Evolutionary conservation across 2,113 vertebrate genomes (phyloP).

Genomic region (Orientallactaga bullata): DNA sequence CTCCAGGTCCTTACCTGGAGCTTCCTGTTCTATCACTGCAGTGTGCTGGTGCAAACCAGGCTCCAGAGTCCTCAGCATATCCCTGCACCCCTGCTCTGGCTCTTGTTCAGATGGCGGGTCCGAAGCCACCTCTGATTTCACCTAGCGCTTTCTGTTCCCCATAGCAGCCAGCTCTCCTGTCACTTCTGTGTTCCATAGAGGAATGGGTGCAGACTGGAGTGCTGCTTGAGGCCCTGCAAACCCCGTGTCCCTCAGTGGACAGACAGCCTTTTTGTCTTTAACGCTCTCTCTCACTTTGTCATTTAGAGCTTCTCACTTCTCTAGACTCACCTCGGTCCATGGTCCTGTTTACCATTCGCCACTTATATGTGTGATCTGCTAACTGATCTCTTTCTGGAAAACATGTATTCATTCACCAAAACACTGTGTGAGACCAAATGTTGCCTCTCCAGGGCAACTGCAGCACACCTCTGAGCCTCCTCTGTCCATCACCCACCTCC

Average conservation of each 20-base stretch:
- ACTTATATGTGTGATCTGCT: not conserved
- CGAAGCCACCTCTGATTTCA: not conserved
- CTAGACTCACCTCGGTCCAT: not conserved
- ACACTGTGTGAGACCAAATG: not conserved
- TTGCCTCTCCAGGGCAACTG: not conserved
- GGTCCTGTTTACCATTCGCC: not conserved
- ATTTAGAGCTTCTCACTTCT: not conserved
- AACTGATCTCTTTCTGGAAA: not conserved
- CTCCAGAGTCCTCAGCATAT: not conserved
- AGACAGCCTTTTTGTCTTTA: not conserved
- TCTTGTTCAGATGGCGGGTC: not conserved
- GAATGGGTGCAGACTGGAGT: not conserved
- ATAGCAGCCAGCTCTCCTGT: not conserved
- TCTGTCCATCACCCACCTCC: not conserved
- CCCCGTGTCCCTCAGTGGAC: not conserved
- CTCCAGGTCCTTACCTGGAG: not conserved
- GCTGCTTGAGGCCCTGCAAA: not conserved
- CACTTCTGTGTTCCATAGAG: rapidly evolving
- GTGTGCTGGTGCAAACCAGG: not conserved
- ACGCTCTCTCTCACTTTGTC: not conserved
- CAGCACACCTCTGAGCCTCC: too few relatives aligned
- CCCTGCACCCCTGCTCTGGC: not conserved
- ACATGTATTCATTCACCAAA: slow-evolving; percentile 8
- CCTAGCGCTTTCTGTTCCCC: not conserved
- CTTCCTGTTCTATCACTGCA: not conserved